Evolutionary conservation across 2,888 invertebrate genomes (phyloP), one percentile per base, ranked within the genome.

Genomic region (Melinaea marsaeus): DNA sequence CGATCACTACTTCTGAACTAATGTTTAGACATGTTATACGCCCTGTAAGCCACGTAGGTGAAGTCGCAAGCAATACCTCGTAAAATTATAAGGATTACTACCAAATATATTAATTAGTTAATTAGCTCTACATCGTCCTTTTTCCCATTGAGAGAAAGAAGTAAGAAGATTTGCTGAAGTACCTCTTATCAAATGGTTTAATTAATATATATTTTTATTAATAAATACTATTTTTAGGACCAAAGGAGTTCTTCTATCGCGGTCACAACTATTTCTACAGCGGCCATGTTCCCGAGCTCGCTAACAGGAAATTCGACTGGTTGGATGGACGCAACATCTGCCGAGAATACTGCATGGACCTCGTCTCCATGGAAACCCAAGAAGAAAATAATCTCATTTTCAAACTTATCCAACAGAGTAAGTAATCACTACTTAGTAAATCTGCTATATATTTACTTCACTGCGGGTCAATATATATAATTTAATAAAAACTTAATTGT

Each of bases 311-410:
- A 88, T 93, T 96, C 58, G 97, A 97, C 86, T 97, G 97, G 97
- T 85, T 97, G 73, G 97, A 97, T 76, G 97, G 96, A 35, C 94
- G 97, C 76, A 97, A 97, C 86, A 92, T 96, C 77, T 97, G 97
- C 91, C 93, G 97, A 71, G 96, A 97, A 84, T 97, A 97, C 87
- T 97, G 97, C 87, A 97, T 97, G 97, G 97, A 97, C 86, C 93
- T 97, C 74, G 95, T 97, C 57, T 96, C 96, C 32, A 92, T 97
- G 84, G 97, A 97, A 85, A 95, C 95, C 11, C 96, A 97, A 86
- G 96, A 96, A 82, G 96, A 97, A 84, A 97, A 97, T 81, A 96
- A 97, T 86, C 93, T 97, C 77, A 94, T 97, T 85, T 96, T 95
- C 93, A 95, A 94, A 85, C 92, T 96, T 55, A 96, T 97, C 72